A percentile compares a stretch with the other conserved stretches of the same genome.
phyloP scores from a whole-genome alignment of 2,888 invertebrate species.

The Zootermopsis nevadensis region DNA sequence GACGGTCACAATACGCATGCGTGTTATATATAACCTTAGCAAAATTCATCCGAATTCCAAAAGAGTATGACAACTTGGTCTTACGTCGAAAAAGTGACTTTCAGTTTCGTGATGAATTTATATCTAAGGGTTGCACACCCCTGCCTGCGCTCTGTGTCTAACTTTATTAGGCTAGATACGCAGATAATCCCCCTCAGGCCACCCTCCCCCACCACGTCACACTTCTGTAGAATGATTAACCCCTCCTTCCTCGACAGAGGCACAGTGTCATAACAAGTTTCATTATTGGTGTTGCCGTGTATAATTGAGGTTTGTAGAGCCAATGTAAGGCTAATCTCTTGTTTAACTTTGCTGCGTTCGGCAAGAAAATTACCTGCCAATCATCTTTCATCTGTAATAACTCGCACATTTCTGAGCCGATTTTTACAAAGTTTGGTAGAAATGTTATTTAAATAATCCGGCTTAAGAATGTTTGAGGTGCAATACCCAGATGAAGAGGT shows the following conservation, averaged over 20 bases:
- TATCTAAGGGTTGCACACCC: neutral
- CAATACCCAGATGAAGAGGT: no score
- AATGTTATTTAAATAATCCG: no score
- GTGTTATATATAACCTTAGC: no score
- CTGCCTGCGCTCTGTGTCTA: neutral
- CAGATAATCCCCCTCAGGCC: neutral
- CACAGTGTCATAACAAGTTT: conserved; percentile 24
- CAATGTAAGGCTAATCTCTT: conserved; percentile 19
- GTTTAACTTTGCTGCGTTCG: neutral
- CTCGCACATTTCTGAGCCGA: no score
- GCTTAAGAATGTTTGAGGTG: no score
- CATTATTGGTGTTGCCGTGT: conserved; percentile 14
- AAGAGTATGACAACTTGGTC: no score
- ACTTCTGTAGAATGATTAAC: conserved; percentile 9
- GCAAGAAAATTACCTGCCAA: neutral
- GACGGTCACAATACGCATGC: no score
- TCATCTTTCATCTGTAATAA: no score
- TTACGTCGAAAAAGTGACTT: no score
- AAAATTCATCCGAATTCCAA: no score
- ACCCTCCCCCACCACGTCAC: neutral
- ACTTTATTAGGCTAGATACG: neutral
- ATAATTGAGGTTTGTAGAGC: conserved; percentile 28
- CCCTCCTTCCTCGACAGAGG: neutral
- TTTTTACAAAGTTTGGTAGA: no score
- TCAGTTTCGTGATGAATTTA: neutral